These are phyloP conservation scores for Collichthys lucidus DNA, from an alignment of 2,113 vertebrate genomes.

Conservation along the genomic window DNA sequence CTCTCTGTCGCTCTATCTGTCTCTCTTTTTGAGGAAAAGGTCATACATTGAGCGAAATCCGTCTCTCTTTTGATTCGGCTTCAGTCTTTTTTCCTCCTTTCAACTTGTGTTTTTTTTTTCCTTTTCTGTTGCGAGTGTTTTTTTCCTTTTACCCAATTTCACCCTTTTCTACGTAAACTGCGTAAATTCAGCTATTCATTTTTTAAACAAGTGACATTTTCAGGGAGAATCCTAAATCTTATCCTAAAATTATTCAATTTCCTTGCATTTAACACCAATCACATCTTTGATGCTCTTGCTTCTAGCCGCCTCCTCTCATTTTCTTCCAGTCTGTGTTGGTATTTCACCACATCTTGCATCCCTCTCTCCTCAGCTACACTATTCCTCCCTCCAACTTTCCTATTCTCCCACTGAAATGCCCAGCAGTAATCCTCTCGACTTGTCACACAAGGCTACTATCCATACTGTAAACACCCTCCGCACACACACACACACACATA, in stretches of 20 bases:
- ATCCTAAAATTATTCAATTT: background rate
- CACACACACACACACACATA: background rate
- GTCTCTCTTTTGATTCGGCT: constrained; percentile 44
- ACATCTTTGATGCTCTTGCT: constrained; percentile 18
- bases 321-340: background rate
- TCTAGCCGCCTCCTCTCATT: constrained; percentile 13
- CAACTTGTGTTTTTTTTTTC: constrained; percentile 32
- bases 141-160: background rate
- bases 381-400: background rate
- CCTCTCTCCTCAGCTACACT: constrained; percentile 8
- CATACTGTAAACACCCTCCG: constrained; percentile 14
- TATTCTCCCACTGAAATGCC: constrained; percentile 23
- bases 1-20: constrained; percentile 15
- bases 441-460: constrained; percentile 10
- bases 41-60: constrained; percentile 43
- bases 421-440: constrained; percentile 47
- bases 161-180: background rate
- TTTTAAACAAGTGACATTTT: background rate
- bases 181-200: background rate
- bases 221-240: background rate
- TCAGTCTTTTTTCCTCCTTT: constrained; percentile 48
- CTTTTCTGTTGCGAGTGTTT: too few species aligned
- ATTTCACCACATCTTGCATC: constrained; percentile 3
- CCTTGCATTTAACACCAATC: constrained; percentile 3
- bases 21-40: constrained; percentile 61